Percentiles rank a stretch among this genome's conserved stretches.
phyloP scores from a whole-genome alignment of 2,113 vertebrate species.

The Ardeotis arabs region DNA sequence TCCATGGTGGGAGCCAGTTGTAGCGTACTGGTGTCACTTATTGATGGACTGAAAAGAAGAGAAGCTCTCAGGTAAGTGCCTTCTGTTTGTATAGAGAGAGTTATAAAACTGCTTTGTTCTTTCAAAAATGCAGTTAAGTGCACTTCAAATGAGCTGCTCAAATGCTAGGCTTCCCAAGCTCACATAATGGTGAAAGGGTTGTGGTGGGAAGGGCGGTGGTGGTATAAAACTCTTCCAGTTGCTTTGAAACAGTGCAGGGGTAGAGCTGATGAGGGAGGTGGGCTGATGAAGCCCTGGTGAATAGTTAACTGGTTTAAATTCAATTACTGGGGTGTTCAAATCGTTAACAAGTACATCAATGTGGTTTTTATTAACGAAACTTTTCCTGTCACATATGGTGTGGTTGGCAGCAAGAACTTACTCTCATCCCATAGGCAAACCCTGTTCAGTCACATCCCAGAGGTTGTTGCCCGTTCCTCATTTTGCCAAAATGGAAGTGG shows the following conservation, averaged over 20 bases:
- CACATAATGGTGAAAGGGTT: not conserved
- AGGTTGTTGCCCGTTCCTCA: not conserved
- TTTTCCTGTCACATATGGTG: slow-evolving; percentile 15
- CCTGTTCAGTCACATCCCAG: not conserved
- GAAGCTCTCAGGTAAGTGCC: slow-evolving; percentile 6
- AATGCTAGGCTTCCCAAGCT: not conserved
- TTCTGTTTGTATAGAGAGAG: slow-evolving; percentile 35
- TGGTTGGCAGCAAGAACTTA: slow-evolving; percentile 1
- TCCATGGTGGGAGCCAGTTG: not conserved
- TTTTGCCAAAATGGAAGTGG: not conserved
- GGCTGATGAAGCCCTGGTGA: slow-evolving; percentile 32
- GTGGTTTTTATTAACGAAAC: slow-evolving; percentile 43
- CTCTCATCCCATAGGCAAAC: not conserved
- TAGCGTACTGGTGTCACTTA: not conserved
- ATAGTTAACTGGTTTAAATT: slow-evolving; percentile 56
- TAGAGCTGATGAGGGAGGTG: not conserved
- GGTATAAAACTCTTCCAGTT: slow-evolving; percentile 32
- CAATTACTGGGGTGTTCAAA: slow-evolving; percentile 18
- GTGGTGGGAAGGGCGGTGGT: not conserved
- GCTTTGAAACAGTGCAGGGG: slow-evolving; percentile 10
- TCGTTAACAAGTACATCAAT: slow-evolving; percentile 43
- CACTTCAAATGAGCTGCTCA: slow-evolving; percentile 30
- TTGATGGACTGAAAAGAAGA: slow-evolving; percentile 39
- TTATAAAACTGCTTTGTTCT: slow-evolving; percentile 63
- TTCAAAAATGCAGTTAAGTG: slow-evolving; percentile 42